Conservation (phyloP, 30 jellyfish, hydroid and myxozoan species). For the Hydractinia echinata region DNA sequence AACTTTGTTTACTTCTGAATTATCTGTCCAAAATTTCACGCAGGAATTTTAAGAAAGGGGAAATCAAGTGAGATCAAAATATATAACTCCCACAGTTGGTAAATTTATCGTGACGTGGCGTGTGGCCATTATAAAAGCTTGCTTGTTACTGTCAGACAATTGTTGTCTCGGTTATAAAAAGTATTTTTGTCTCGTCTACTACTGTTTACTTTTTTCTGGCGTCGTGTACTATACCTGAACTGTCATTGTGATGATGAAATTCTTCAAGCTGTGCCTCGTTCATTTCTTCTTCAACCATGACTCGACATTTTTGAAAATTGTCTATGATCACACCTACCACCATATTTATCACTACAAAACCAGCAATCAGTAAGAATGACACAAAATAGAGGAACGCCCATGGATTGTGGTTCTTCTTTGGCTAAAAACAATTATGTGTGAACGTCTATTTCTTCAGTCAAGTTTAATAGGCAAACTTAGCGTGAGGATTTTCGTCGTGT, state of each 20-base stretch:
- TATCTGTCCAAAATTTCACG: too few relatives aligned
- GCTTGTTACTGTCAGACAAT: too few relatives aligned
- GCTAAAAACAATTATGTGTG: conserved; percentile 38
- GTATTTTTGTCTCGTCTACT: neutral
- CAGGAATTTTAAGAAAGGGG: too few relatives aligned
- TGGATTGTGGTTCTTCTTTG: conserved; percentile 73
- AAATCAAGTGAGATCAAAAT: too few relatives aligned
- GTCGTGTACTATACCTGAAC: conserved; percentile 39
- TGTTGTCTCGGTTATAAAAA: too few relatives aligned
- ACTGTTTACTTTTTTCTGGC: conserved; percentile 55
- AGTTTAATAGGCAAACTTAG: too few relatives aligned
- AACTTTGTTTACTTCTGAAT: too few relatives aligned
- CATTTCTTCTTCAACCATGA: conserved; percentile 59
- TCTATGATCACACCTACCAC: conserved; percentile 98
- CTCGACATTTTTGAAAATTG: conserved; percentile 86
- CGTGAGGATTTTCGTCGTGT: too few relatives aligned
- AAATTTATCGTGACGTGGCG: too few relatives aligned
- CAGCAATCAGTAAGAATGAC: conserved; percentile 87
- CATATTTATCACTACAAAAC: conserved; percentile 96
- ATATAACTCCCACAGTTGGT: too few relatives aligned
- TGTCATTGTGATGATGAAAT: conserved; percentile 44
- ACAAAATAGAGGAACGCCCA: conserved; percentile 95
- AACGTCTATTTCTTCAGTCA: neutral
- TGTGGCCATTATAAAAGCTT: too few relatives aligned
- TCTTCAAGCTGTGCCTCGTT: conserved; percentile 34